These are phyloP conservation scores for Ooceraea biroi DNA, from an alignment of 1,140 invertebrate genomes.

Conservation along the genomic window DNA sequence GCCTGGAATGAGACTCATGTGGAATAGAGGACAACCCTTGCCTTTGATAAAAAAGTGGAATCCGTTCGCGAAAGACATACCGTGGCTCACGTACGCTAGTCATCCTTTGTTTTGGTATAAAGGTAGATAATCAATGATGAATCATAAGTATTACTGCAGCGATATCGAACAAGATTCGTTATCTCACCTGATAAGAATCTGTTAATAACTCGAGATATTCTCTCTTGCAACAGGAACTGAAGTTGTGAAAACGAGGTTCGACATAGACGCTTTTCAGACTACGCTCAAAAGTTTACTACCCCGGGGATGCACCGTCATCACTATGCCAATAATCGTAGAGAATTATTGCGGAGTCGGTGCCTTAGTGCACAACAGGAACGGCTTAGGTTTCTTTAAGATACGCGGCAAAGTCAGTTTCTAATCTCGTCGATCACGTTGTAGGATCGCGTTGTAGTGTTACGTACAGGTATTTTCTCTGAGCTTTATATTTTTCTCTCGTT, in stretches of 20 bases:
- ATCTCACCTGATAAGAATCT: slow-evolving; percentile 3
- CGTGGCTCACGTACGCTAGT: slow-evolving; percentile 92
- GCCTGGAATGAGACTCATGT: slow-evolving; percentile 91
- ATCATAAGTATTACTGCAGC: slow-evolving; percentile 1
- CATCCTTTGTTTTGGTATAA: slow-evolving; percentile 94
- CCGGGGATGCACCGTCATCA: slow-evolving; percentile 77
- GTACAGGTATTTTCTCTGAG: slow-evolving; percentile 12
- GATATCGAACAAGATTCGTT: neutral
- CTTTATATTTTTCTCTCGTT: slow-evolving; percentile 13
- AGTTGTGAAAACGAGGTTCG: slow-evolving; percentile 85
- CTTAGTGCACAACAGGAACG: slow-evolving; percentile 93
- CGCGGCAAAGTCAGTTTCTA: slow-evolving; percentile 95
- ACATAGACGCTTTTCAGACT: slow-evolving; percentile 88
- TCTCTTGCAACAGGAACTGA: slow-evolving; percentile 76
- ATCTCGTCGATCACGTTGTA: slow-evolving; percentile 64
- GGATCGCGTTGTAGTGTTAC: neutral
- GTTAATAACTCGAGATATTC: neutral
- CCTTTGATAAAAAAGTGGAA: slow-evolving; percentile 93
- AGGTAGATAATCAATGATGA: slow-evolving; percentile 85
- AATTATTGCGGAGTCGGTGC: slow-evolving; percentile 93
- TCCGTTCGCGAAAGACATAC: slow-evolving; percentile 92
- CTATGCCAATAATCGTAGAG: slow-evolving; percentile 91
- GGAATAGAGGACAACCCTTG: slow-evolving; percentile 90
- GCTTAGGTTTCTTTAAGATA: slow-evolving; percentile 94
- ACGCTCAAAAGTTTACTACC: slow-evolving; percentile 76